These are phyloP conservation scores for Varecia variegata DNA, from an alignment of 2,797 vertebrate species.

Conservation along the genomic window DNA sequence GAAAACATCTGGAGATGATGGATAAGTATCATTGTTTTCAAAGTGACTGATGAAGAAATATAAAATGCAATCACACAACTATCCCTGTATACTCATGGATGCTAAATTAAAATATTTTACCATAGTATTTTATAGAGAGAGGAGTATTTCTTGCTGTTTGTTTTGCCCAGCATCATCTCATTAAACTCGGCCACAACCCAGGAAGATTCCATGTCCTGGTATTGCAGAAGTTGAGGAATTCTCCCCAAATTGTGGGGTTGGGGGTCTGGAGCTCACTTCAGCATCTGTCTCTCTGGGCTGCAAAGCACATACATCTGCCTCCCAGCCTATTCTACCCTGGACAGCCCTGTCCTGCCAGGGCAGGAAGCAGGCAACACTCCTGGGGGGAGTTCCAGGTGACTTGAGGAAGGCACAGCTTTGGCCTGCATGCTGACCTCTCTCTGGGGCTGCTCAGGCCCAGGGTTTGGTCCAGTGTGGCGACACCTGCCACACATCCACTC, in stretches of 20 bases:
- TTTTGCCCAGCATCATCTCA: background rate
- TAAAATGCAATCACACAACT: background rate
- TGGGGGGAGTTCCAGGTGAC: background rate
- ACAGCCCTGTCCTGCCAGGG: rapidly evolving
- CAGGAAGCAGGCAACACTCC: background rate
- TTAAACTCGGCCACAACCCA: background rate
- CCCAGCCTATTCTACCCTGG: background rate
- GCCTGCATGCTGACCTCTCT: too few species aligned
- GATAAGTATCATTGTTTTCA: background rate
- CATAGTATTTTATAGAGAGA: too few species aligned
- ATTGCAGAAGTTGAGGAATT: too few species aligned
- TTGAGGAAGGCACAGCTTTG: background rate
- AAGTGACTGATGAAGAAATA: background rate
- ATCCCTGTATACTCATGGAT: background rate
- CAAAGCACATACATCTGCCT: background rate
- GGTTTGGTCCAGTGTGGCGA: rapidly evolving
- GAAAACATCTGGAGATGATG: background rate
- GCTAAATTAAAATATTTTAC: background rate
- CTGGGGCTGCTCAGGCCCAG: background rate
- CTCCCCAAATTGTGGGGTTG: rapidly evolving
- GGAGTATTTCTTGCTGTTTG: rapidly evolving
- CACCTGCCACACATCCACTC: background rate
- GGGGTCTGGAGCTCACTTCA: background rate
- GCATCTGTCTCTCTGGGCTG: background rate
- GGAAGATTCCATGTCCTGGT: rapidly evolving